Base-by-base conservation (phyloP, 1,140 invertebrate genomes). In the Musca vetustissima region DNA sequence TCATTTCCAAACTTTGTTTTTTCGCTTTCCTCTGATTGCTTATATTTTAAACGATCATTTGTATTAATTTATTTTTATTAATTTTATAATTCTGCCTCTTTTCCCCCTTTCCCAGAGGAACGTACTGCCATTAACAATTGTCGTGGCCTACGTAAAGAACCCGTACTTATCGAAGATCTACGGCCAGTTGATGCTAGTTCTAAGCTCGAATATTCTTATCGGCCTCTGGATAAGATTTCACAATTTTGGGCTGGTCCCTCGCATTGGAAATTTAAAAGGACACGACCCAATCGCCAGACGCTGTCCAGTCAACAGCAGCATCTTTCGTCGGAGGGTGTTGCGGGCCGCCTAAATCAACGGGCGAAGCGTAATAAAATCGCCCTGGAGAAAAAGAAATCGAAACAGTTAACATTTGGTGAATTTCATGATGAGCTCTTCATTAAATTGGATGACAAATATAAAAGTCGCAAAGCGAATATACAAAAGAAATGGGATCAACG, bases 161-260 rank as follows among this genome's bases (percentile, higher is more conserved):
- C 79, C 1, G 68, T 74, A 17, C 9, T 80, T 9, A 75, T 83
- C 19, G 77, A 81, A 57, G 81, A 83, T 68, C 52, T 83, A 25
- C 74, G 79, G 3, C 81, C 81, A 1, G 73, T 78, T 0, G 80
- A 82, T 68, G 74, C 78, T 13, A 67, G 55, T 8, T 73, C 76
- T 9, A 78, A 75, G 24, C 67, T 82, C 14, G 81, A 83, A 68
- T 83, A 83, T 64, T 82, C 81, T 4, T 83, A 83, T 61, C 71
- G 81, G 2, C 81, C 80, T 3, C 73, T 82, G 64, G 80, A 83
- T 64, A 74, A 82, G 67, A 82, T 83, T 11, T 78, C 76, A 25
- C 78, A 80, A 57, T 82, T 82, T 50, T 83, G 81, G 81, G 81
- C 81, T 1, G 81, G 81, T 2, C 81, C 81, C 14, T 81, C 81